Evolutionary conservation across 2,113 vertebrate species (phyloP).

Genomic region (Aplodontia rufa): DNA sequence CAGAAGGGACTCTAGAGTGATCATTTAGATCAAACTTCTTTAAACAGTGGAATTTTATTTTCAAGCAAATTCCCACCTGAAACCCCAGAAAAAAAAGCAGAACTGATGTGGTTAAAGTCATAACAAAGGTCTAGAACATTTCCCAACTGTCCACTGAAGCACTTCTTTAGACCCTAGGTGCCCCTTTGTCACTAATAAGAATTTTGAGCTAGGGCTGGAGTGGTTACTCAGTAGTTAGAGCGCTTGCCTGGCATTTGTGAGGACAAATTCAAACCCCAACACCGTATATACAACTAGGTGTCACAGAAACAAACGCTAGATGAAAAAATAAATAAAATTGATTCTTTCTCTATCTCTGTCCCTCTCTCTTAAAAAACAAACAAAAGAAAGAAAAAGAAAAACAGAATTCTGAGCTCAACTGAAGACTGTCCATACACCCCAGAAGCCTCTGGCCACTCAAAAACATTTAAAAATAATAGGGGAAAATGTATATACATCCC

Average conservation of each 20-base stretch:
- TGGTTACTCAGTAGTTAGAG: too few relatives aligned
- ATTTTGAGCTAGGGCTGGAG: background rate
- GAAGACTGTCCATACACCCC: background rate
- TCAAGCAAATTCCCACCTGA: background rate
- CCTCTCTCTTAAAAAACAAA: too few relatives aligned
- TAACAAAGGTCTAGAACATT: background rate
- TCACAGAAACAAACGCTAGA: too few relatives aligned
- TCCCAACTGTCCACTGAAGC: background rate
- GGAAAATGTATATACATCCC: background rate
- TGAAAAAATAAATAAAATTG: too few relatives aligned
- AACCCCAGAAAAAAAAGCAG: background rate
- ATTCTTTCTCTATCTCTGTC: too few relatives aligned
- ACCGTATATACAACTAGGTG: too few relatives aligned
- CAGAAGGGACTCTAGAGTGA: background rate
- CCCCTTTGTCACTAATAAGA: background rate
- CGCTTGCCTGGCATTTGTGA: too few relatives aligned
- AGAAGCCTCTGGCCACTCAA: background rate
- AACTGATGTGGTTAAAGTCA: background rate
- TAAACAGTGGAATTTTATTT: background rate
- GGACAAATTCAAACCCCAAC: too few relatives aligned
- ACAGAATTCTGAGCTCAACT: background rate
- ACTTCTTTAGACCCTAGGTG: background rate
- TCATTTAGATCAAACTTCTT: background rate
- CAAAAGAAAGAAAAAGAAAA: too few relatives aligned
- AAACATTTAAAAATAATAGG: background rate